Base-by-base conservation (phyloP, 2,113 vertebrate genomes). In the Hystrix cristata region DNA sequence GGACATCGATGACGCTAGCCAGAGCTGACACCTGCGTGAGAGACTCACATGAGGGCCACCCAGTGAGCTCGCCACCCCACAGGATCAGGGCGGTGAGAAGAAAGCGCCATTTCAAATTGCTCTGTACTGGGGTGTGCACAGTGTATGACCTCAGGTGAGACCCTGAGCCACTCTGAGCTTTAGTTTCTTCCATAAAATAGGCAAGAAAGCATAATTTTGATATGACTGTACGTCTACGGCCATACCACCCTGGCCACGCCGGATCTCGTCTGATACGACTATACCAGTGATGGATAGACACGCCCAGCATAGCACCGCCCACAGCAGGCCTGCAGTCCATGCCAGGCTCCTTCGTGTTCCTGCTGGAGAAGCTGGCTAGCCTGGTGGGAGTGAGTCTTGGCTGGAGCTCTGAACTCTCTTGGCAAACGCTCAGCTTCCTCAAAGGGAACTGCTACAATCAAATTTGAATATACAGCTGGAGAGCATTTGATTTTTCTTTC, bases 371-470 rank as follows among this genome's bases (percentile, higher is more conserved):
- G 25, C 31, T 31, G 23, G 78, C 18, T 55, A 48, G 57, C 79
- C 90, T 90, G 95, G 69, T 96, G 31, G 48, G 69, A 91, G 60
- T 18, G 4, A 43, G 57, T 84, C 85, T 90, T 94, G 96, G 79
- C 88, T 27, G 7, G 29, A 43, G 48, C 60, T 94, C 78, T 64
- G 29, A 69, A 64, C 34, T 90, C 59, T 53, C 82, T 67, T 88
- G 71, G 79, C 88, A 94, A 94, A 88, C 31, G 67, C n/a, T 43
- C 89, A 89, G 51, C 46, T 91, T 89, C 69, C 94, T 95, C 90
- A 93, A 82, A 94, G 57, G 74, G 51, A 87, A 86, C 86, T 87
- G 51, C 51, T 23, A 31, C 7, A 83, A 85, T 87, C 65, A 48
- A 31, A 81, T 85, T 81, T 91, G 76, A 94, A 95, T 87, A 90